Evolutionary conservation across 2,888 invertebrate species (phyloP).

Genomic region (Caradrina clavipalpis): DNA sequence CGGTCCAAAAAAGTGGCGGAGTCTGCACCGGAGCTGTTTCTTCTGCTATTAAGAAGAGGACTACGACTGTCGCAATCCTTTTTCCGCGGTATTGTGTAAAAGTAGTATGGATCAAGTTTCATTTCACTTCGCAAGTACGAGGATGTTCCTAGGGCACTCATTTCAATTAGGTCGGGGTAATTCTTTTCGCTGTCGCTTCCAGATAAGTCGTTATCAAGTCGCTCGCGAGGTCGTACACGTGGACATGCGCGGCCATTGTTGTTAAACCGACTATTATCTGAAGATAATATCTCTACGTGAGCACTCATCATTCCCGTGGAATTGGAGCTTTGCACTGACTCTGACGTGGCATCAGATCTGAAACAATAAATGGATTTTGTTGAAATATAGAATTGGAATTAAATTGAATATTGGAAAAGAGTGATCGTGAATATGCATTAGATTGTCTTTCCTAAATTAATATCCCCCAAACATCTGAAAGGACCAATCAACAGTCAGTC

Average conservation of each 20-base stretch:
- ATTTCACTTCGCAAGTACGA: constrained; percentile 83
- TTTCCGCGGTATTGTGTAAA: constrained; percentile 93
- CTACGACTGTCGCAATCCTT: constrained; percentile 93
- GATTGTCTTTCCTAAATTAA: constrained; percentile 29
- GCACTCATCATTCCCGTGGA: constrained; percentile 85
- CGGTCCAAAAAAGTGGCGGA: constrained; percentile 88
- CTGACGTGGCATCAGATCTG: constrained; percentile 86
- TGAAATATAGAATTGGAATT: constrained; percentile 31
- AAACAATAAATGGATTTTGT: constrained; percentile 66
- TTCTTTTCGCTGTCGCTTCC: constrained; percentile 89
- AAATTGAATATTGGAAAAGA: constrained; percentile 17
- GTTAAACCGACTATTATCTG: constrained; percentile 84
- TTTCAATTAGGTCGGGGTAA: constrained; percentile 91
- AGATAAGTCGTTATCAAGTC: constrained; percentile 88
- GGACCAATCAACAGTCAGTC: constrained; percentile 31
- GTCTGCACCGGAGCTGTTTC: constrained; percentile 94
- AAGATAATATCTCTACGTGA: constrained; percentile 81
- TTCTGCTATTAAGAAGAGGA: constrained; percentile 93
- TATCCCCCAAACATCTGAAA: constrained; percentile 31
- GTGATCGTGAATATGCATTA: constrained; percentile 1
- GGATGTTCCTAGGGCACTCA: constrained; percentile 85
- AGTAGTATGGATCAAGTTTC: constrained; percentile 87
- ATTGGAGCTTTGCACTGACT: constrained; percentile 91
- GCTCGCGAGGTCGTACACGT: constrained; percentile 81
- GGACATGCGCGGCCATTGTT: constrained; percentile 84